These are phyloP conservation scores for Botia kubotai DNA, from an alignment of 2,797 vertebrate genomes.

Conservation along the genomic window DNA sequence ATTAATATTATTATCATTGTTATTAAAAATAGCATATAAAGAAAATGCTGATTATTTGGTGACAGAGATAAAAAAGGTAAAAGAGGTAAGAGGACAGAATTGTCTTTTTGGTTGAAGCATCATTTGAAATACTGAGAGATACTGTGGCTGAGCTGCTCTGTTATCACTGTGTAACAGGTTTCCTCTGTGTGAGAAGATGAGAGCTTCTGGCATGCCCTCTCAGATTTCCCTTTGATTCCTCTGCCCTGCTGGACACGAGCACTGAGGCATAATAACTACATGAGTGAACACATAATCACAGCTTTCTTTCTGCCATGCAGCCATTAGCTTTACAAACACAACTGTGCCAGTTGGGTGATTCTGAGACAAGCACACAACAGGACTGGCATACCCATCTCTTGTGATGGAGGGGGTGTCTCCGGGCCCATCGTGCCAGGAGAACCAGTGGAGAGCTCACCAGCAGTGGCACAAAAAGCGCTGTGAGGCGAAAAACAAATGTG, in stretches of 20 bases:
- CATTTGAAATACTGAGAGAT: not conserved
- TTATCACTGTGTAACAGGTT: conserved; percentile 49
- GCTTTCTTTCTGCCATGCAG: conserved; percentile 43
- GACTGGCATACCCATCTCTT: conserved; percentile 34
- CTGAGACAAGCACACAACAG: conserved; percentile 48
- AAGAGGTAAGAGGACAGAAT: no score
- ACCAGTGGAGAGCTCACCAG: conserved; percentile 35
- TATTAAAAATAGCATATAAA: not conserved
- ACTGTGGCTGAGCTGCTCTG: conserved; percentile 39
- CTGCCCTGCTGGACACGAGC: conserved; percentile 41
- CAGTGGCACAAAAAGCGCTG: conserved; percentile 55
- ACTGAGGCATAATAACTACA: conserved; percentile 43
- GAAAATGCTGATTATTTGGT: not conserved
- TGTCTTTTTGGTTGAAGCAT: no score
- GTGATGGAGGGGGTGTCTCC: conserved; percentile 1
- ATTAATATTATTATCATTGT: no score
- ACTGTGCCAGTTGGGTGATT: conserved; percentile 40
- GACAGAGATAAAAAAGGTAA: not conserved
- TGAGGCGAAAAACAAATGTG: conserved; percentile 60
- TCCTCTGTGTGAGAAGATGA: conserved; percentile 49
- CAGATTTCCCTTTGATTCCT: conserved; percentile 55
- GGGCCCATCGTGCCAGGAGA: conserved; percentile 31
- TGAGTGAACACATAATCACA: conserved; percentile 33
- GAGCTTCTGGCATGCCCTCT: conserved; percentile 42
- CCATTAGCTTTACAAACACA: conserved; percentile 57